Evolutionary conservation across 2,888 invertebrate species (phyloP).

Genomic region (Melanargia galathea): DNA sequence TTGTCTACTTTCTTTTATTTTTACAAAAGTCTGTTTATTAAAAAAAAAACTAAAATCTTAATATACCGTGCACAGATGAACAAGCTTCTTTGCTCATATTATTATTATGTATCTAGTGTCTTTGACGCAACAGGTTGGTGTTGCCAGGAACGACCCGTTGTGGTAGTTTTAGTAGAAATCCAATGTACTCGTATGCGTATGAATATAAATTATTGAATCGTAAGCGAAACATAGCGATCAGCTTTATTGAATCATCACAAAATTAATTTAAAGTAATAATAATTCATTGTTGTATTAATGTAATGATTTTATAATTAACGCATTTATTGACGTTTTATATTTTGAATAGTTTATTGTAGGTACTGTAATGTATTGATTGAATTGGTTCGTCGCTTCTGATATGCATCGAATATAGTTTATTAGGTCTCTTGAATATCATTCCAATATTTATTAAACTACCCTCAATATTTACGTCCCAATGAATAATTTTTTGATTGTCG

Average conservation of each 20-base stretch:
- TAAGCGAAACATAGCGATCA: constrained; percentile 2
- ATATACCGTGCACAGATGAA: constrained; percentile 7
- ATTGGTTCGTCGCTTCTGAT: constrained; percentile 57
- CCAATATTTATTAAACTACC: constrained; percentile 37
- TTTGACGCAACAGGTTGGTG: constrained; percentile 5
- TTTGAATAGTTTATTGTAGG: constrained; percentile 43
- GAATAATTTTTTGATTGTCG: not conserved
- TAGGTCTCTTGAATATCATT: constrained; percentile 14
- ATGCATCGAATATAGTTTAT: constrained; percentile 60
- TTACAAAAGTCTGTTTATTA: not conserved
- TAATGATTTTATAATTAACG: constrained; percentile 36
- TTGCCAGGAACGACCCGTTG: constrained; percentile 27
- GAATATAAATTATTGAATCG: constrained; percentile 11
- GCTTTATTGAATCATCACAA: constrained; percentile 26
- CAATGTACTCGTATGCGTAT: constrained; percentile 11
- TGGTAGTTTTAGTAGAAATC: constrained; percentile 30
- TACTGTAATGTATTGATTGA: constrained; percentile 16
- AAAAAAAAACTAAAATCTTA: not conserved
- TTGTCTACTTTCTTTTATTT: not conserved
- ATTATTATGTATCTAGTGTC: not conserved
- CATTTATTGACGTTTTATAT: constrained; percentile 46
- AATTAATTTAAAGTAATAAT: constrained; percentile 44
- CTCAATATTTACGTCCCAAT: not conserved
- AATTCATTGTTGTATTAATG: constrained; percentile 50
- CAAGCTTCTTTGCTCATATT: constrained; percentile 32